Percentiles rank a stretch among this genome's conserved stretches.
phyloP scores from a whole-genome alignment of 2,888 invertebrate genomes.

The Gymnocheta viridis region DNA sequence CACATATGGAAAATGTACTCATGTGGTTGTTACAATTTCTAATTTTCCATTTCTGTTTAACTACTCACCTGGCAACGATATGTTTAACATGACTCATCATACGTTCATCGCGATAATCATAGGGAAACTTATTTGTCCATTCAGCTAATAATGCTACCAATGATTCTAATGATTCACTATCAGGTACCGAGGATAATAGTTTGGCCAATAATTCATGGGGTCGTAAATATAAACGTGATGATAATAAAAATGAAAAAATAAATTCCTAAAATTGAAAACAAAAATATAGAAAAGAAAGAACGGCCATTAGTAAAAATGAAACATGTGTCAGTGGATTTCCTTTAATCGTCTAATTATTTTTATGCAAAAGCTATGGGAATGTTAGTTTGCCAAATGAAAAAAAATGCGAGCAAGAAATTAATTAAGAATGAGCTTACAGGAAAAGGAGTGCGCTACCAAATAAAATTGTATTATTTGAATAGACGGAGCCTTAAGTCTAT shows the following conservation, averaged over 20 bases:
- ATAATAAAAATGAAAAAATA: slow-evolving; percentile 82
- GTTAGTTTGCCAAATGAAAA: too few relatives aligned
- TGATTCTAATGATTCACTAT: slow-evolving; percentile 80
- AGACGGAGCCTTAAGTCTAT: too few relatives aligned
- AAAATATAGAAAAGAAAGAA: neutral
- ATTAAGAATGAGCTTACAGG: too few relatives aligned
- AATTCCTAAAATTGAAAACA: slow-evolving; percentile 78
- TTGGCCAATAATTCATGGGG: slow-evolving; percentile 81
- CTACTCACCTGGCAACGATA: slow-evolving; percentile 82
- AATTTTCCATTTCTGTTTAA: neutral
- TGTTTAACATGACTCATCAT: slow-evolving; percentile 83
- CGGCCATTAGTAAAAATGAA: neutral
- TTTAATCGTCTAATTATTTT: neutral
- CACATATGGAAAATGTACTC: neutral
- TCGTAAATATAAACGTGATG: slow-evolving; percentile 82
- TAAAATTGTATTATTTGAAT: too few relatives aligned
- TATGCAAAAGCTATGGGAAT: too few relatives aligned
- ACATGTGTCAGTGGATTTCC: neutral
- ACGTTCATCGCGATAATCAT: slow-evolving; percentile 82
- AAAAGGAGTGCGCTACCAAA: too few relatives aligned
- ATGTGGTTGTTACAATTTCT: neutral
- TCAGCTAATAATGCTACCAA: slow-evolving; percentile 80
- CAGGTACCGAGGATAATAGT: slow-evolving; percentile 81
- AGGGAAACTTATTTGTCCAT: slow-evolving; percentile 82
- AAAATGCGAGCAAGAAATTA: too few relatives aligned